phyloP scores from a whole-genome alignment of 2,797 vertebrate genomes.

The Acomys russatus region DNA sequence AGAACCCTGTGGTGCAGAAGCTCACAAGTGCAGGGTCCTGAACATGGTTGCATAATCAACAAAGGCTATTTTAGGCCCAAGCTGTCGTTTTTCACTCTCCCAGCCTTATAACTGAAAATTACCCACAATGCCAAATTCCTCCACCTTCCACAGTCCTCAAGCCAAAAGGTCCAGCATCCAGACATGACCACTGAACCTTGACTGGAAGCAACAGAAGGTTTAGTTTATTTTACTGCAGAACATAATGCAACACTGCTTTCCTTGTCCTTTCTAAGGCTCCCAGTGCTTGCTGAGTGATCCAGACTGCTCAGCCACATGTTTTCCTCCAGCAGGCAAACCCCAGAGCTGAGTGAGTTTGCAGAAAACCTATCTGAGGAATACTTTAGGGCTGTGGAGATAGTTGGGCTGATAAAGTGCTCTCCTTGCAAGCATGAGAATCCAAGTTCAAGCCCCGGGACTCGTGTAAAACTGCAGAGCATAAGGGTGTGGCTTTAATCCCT shows the following conservation, averaged over 20 bases:
- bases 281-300: neutral
- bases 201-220: neutral
- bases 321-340: slow-evolving; percentile 22
- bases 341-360: slow-evolving; percentile 26
- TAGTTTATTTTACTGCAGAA: neutral
- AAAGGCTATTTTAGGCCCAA: neutral
- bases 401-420: neutral
- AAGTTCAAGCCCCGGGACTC: neutral
- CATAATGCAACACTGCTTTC: neutral
- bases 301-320: neutral
- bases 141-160: no score
- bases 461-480: neutral
- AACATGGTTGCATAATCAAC: neutral
- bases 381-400: neutral
- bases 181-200: neutral
- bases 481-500: neutral
- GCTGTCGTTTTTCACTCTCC: neutral
- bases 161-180: neutral
- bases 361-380: slow-evolving; percentile 44
- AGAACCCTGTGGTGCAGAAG: neutral
- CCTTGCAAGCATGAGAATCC: neutral
- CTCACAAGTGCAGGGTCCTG: neutral
- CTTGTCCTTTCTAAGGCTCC: neutral
- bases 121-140: neutral
- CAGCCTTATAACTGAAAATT: neutral